A percentile compares a stretch with the other conserved stretches of the same genome.
Conservation (phyloP, 2,888 invertebrate genomes). For the Macaria liturata region DNA sequence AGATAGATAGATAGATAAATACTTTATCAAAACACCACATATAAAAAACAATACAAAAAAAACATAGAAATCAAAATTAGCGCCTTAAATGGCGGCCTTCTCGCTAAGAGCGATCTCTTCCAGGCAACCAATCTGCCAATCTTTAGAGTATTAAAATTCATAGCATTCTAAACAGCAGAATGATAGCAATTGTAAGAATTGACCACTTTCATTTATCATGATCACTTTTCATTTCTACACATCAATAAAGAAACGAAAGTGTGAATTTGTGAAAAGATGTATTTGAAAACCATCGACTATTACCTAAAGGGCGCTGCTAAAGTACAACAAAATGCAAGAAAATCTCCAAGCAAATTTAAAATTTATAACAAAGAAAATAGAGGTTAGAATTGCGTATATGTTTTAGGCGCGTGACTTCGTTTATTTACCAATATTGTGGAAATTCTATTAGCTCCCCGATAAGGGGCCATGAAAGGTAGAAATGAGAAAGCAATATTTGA, state of each 20-base stretch:
- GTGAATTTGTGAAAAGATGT: conserved; percentile 19
- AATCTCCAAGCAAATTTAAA: conserved; percentile 5
- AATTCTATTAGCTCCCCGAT: conserved; percentile 27
- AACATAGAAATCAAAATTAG: no score
- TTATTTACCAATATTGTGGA: conserved; percentile 28
- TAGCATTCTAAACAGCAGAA: no score
- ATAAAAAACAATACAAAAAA: no score
- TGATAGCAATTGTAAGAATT: no score
- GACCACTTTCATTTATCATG: conserved; percentile 12
- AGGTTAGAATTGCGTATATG: conserved; percentile 7
- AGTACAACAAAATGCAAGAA: conserved; percentile 22
- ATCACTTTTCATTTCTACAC: conserved; percentile 29
- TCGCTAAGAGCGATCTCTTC: no score
- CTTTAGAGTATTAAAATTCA: no score
- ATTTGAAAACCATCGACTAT: conserved; percentile 22
- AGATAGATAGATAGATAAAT: no score
- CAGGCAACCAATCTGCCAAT: no score
- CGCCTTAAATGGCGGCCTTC: no score
- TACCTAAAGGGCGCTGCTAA: conserved; percentile 24
- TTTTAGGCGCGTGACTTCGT: conserved; percentile 22
- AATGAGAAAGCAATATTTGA: conserved; percentile 24
- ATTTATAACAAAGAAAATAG: background rate
- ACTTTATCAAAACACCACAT: no score
- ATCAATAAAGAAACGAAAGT: conserved; percentile 33
- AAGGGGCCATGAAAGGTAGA: conserved; percentile 25